Evolutionary conservation across 2,888 invertebrate genomes (phyloP).

Genomic region (Epistrophe grossulariae): DNA sequence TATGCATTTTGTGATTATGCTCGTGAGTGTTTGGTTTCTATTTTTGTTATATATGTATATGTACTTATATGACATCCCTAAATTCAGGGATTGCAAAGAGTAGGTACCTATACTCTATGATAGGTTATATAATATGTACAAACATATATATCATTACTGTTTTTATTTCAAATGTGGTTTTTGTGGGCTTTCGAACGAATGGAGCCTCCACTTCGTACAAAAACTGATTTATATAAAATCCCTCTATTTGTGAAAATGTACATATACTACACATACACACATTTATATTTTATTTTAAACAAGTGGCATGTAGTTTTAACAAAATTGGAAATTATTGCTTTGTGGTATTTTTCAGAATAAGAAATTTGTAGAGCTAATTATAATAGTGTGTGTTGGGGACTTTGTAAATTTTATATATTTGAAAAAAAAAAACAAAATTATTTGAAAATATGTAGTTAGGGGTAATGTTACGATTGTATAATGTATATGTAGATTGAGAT

Average conservation of each 20-base stretch:
- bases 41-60: not conserved
- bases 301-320: constrained; percentile 40
- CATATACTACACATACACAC: no score
- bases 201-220: constrained; percentile 31
- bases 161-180: constrained; percentile 20
- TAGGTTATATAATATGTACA: not conserved
- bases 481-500: not conserved
- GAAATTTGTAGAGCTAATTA: constrained; percentile 44
- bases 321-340: constrained; percentile 63
- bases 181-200: constrained; percentile 51
- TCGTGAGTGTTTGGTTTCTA: constrained; percentile 34
- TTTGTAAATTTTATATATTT: not conserved
- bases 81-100: not conserved
- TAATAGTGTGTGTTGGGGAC: constrained; percentile 22
- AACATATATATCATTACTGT: not conserved
- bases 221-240: not conserved
- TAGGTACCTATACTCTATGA: not conserved
- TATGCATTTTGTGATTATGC: constrained; percentile 69
- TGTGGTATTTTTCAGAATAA: constrained; percentile 45
- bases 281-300: constrained; percentile 28
- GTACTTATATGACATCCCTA: not conserved
- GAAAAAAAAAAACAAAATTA: no score
- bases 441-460: no score
- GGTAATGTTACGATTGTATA: no score
- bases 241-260: constrained; percentile 17